Conservation (phyloP, 2,888 invertebrate genomes). For the Carterocephalus palaemon region DNA sequence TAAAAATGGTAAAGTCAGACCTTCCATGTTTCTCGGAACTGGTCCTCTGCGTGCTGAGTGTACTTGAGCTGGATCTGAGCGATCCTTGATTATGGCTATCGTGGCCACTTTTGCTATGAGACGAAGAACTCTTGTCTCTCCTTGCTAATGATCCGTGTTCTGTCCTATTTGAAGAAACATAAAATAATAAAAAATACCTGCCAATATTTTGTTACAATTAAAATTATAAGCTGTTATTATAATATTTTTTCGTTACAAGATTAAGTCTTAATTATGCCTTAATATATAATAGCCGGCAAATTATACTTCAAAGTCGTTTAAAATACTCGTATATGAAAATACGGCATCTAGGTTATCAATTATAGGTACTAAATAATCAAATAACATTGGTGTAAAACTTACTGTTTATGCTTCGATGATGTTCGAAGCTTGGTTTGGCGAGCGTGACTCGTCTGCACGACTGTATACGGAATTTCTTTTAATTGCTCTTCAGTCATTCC, state of each 20-base stretch:
- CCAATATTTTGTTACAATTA: no score
- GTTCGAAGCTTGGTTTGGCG: slow-evolving; percentile 79
- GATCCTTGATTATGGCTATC: slow-evolving; percentile 74
- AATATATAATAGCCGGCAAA: no score
- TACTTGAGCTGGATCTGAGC: slow-evolving; percentile 79
- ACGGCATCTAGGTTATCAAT: not conserved
- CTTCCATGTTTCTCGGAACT: slow-evolving; percentile 73
- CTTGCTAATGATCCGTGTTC: slow-evolving; percentile 69
- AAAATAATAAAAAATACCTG: slow-evolving; percentile 12
- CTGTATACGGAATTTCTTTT: slow-evolving; percentile 92
- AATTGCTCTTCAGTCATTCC: slow-evolving; percentile 93
- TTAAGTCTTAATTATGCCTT: no score
- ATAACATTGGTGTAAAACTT: slow-evolving; percentile 16
- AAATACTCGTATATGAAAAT: no score
- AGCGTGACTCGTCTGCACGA: slow-evolving; percentile 86
- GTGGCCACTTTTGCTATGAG: slow-evolving; percentile 56
- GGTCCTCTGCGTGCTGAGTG: slow-evolving; percentile 76
- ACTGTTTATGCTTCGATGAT: slow-evolving; percentile 68
- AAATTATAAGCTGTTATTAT: no score
- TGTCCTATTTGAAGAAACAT: slow-evolving; percentile 41
- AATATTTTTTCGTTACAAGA: no score
- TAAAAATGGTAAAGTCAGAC: slow-evolving; percentile 35
- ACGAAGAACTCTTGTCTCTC: slow-evolving; percentile 60
- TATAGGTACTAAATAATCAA: not conserved
- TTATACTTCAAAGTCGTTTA: no score